Base-by-base conservation (phyloP, 2,113 vertebrate species). In the Chaetura pelagica region DNA sequence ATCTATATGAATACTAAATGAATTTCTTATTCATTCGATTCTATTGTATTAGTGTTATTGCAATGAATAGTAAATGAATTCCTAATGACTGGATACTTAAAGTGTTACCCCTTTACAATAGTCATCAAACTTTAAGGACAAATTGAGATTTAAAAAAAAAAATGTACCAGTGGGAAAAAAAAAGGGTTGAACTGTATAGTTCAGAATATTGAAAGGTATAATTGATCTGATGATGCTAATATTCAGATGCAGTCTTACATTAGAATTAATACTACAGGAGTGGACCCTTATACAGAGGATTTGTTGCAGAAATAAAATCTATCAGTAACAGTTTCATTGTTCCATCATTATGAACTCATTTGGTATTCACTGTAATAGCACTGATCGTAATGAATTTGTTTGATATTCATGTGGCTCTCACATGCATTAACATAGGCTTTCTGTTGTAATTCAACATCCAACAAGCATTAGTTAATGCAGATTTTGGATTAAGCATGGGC, bases 301-400 rank as follows among this genome's bases (percentile, higher is more conserved):
- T 98, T 98, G 98, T 98, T 98, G 96, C 96, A 97, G 98, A 98
- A 98, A 98, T 98, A 98, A 98, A 98, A 98, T 96, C 97, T 98
- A 98, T 98, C 93, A 93, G 97, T 97, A 98, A 98, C 95, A 97
- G 97, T 98, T 98, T 96, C 98, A 98, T 98, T 98, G 98, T 98
- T 97, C 97, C 96, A 92, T 98, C 98, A 98, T 98, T 98, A 98
- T 52, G 76, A 97, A 89, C 97, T 98, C 97, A 98, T 98, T 98
- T 97, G 93, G 96, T 98, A 98, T 98, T 98, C 98, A 98, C 97
- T 98, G 98, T 98, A 98, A 98, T 98, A 98, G 97, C 97, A 94
- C 96, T 85, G 94, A 98, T 98, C 96, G 69, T 98, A 98, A 98
- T 98, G 98, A 98, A 98, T 98, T 98, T 98, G 97, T 97, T 98